Conservation (phyloP, 2,113 vertebrate species). For the Athene noctua region DNA sequence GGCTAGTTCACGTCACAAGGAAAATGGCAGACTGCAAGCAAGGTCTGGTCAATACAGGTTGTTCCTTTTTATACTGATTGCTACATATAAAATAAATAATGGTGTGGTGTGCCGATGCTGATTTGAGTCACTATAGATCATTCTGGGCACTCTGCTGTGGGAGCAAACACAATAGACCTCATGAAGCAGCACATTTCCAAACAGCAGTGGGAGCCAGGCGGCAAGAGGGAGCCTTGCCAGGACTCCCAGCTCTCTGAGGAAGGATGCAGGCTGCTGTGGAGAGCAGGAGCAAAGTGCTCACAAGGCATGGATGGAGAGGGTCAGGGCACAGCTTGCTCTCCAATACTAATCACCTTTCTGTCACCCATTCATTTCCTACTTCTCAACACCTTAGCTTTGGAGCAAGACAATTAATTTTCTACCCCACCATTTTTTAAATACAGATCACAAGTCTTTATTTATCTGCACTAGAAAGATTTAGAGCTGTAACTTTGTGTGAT, state of each 20-base stretch:
- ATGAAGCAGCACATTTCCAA: rapidly evolving
- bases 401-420: background rate
- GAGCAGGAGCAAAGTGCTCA: background rate
- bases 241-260: rapidly evolving
- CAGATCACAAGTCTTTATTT: background rate
- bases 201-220: background rate
- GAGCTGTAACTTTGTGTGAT: background rate
- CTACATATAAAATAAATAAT: background rate
- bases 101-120: background rate
- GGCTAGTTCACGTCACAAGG: background rate
- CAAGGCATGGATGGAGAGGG: background rate
- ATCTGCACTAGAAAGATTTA: background rate
- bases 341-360: background rate
- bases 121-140: background rate
- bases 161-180: background rate
- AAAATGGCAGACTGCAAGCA: background rate
- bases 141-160: background rate
- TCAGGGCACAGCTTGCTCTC: background rate
- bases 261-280: background rate
- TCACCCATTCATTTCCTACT: background rate
- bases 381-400: background rate
- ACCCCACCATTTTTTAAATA: background rate
- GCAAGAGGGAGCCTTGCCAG: background rate
- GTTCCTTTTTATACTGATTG: background rate
- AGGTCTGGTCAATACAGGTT: background rate